phyloP scores from a whole-genome alignment of 2,888 invertebrate genomes.

The Leptarthrus brevirostris region DNA sequence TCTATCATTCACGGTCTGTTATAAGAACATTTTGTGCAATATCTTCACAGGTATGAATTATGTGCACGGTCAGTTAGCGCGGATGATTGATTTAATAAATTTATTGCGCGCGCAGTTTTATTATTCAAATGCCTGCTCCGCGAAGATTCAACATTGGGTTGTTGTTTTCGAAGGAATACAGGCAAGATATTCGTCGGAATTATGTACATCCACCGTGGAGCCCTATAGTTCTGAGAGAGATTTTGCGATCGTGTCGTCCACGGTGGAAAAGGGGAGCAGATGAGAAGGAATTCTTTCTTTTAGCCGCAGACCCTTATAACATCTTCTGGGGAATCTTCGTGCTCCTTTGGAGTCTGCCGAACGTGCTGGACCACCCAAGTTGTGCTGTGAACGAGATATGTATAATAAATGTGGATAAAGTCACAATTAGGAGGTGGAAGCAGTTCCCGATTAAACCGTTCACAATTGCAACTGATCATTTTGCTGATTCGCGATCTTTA shows the following conservation, averaged over 20 bases:
- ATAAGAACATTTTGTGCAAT: neutral
- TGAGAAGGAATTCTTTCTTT: constrained; percentile 24
- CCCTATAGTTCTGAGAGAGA: constrained; percentile 22
- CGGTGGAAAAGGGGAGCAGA: constrained; percentile 11
- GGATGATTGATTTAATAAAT: constrained; percentile 51
- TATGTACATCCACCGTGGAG: constrained; percentile 4
- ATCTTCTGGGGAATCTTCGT: constrained; percentile 51
- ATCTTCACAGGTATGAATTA: constrained; percentile 40
- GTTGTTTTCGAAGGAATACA: neutral
- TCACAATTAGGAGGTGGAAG: constrained; percentile 55
- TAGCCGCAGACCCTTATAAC: constrained; percentile 39
- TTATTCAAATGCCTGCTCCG: constrained; percentile 33
- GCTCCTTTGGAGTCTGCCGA: constrained; percentile 54
- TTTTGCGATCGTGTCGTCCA: constrained; percentile 34
- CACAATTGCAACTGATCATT: constrained; percentile 53
- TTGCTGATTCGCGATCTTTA: constrained; percentile 25
- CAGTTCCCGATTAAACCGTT: constrained; percentile 52
- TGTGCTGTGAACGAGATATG: constrained; percentile 54
- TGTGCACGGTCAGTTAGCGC: constrained; percentile 38
- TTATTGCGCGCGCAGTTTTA: constrained; percentile 49
- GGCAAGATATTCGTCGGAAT: neutral
- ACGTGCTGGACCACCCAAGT: constrained; percentile 55
- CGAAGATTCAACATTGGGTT: neutral
- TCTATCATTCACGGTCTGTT: constrained; percentile 27
- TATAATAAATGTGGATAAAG: constrained; percentile 55